Evolutionary conservation across 1,140 invertebrate genomes (phyloP).

Genomic region (Anagrus nilaparvatae): DNA sequence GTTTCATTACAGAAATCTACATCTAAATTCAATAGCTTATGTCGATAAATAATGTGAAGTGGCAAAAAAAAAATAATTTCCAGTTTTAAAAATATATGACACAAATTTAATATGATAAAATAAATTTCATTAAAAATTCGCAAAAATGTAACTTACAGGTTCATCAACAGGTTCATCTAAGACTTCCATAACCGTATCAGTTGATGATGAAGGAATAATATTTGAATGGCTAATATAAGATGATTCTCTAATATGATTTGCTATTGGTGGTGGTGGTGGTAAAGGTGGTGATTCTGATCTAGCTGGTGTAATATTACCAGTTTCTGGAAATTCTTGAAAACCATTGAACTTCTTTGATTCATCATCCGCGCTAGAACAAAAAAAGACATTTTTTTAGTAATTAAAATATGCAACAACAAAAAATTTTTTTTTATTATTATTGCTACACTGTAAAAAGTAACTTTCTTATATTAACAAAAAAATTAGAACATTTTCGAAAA

Average conservation of each 20-base stretch:
- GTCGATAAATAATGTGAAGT: no score
- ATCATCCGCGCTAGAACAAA: conserved; percentile 19
- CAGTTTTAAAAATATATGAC: no score
- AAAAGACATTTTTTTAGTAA: no score
- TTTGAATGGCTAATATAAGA: conserved; percentile 23
- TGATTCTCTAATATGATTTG: conserved; percentile 18
- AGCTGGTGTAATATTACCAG: conserved; percentile 13
- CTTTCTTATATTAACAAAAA: no score
- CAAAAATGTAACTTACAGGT: conserved; percentile 23
- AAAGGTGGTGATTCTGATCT: conserved; percentile 17
- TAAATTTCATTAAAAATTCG: no score
- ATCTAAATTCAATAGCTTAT: no score
- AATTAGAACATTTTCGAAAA: no score
- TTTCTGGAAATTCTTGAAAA: conserved; percentile 20
- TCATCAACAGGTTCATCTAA: conserved; percentile 34
- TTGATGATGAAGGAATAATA: conserved; percentile 13
- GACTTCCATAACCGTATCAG: conserved; percentile 26
- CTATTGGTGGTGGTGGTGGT: conserved; percentile 17
- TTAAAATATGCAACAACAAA: background rate
- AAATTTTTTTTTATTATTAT: no score
- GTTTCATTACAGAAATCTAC: no score
- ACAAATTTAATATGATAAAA: no score
- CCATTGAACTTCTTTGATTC: conserved; percentile 22
- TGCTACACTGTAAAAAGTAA: no score
- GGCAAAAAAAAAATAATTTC: no score